These are phyloP conservation scores for Chlorodrepanis virens DNA, from an alignment of 2,113 vertebrate species.

Conservation along the genomic window DNA sequence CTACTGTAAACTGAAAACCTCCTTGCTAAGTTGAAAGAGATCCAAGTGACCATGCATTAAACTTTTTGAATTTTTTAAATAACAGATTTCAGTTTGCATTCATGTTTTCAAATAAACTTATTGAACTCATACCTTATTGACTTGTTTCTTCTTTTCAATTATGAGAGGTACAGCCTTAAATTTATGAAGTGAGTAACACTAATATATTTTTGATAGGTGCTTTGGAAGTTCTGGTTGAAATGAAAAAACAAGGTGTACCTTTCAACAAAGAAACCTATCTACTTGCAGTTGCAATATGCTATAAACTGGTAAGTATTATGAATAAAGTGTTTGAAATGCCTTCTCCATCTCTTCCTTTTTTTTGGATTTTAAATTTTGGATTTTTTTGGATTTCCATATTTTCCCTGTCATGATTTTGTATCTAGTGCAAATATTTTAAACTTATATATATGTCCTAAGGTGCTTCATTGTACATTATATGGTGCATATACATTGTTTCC, in stretches of 20 bases:
- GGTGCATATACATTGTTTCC: neutral
- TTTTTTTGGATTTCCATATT: neutral
- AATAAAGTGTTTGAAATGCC: neutral
- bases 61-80: neutral
- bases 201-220: conserved; percentile 75
- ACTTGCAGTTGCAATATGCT: conserved; percentile 85
- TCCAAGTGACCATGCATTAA: neutral
- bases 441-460: neutral
- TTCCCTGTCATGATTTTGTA: neutral
- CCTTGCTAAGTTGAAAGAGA: neutral
- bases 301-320: conserved; percentile 82
- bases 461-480: neutral
- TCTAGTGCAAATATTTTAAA: neutral
- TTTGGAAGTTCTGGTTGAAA: conserved; percentile 81
- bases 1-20: neutral
- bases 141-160: neutral
- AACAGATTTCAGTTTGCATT: neutral
- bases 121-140: neutral
- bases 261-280: conserved; percentile 84
- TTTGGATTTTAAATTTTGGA: neutral
- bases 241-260: conserved; percentile 80
- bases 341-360: neutral
- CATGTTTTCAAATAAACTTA: neutral
- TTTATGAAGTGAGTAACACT: neutral
- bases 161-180: neutral